Base-by-base conservation (phyloP, 2,888 invertebrate genomes). In the Heliconius ismenius region DNA sequence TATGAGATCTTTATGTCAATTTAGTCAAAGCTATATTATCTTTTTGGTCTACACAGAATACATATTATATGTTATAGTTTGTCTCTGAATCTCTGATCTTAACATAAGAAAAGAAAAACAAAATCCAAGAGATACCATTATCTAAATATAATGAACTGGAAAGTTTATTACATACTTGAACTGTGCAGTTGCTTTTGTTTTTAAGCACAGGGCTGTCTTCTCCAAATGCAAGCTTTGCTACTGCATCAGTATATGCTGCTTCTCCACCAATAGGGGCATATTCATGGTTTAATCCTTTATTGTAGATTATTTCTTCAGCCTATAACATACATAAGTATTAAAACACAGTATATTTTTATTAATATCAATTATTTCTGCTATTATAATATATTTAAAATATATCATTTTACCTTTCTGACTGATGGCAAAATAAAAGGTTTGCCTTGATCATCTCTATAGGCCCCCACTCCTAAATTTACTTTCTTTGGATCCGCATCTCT, bases 401-500 rank as follows among this genome's bases (percentile, higher is more conserved):
- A 39, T 15, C 4, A 21, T 21, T 24, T 54, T 70, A 96, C 97
- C 95, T 96, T 95, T 79, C 93, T 95, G 36, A 99, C 99, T 89
- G 97, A 97, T 32, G 98, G 98, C 76, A 99, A 95, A 28, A 99
- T 96, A 90, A 96, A 99, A 3, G 99, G 99, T 93, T 99, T 99
- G 74, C 99, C 99, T 86, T 97, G 96, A 88, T 99, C 99, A 91
- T 99, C 99, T 83, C 99, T 96, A 92, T 99, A 99, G 13, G 99
- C 99, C 79, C 98, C 98, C 6, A 96, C 98, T 79, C 99, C 99
- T 73, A 99, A 95, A 91, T 99, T 99, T 80, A 99, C 97, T 93
- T 99, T 99, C 83, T 98, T 98, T 0, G 98, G 96, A 89, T 98
- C 97, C 4, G 95, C 94, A 89, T 99, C 99, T 79, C 95, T 96